A percentile compares a stretch with the other conserved stretches of the same genome.
Evolutionary conservation across 2,888 invertebrate genomes (phyloP).

Genomic region (Norana najaformis): DNA sequence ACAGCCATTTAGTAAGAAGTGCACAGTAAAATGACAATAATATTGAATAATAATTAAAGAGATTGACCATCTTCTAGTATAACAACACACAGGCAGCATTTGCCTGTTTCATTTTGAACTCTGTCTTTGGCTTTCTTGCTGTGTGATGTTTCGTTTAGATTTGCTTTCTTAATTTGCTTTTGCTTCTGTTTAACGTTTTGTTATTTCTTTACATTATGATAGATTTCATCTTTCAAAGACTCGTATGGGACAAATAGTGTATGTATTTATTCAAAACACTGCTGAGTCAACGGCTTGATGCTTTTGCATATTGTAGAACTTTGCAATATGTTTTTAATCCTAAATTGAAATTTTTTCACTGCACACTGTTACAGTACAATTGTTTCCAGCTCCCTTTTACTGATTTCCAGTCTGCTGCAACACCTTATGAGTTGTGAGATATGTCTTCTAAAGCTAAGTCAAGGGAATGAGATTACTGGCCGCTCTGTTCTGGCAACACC

Average conservation of each 20-base stretch:
- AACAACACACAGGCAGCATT: neutral
- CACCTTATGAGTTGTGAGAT: neutral
- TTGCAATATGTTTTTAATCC: neutral
- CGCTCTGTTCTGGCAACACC: neutral
- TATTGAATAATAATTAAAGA: too few relatives aligned
- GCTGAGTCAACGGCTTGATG: neutral
- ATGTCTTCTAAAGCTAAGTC: neutral
- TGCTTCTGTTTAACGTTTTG: neutral
- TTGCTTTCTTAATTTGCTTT: neutral
- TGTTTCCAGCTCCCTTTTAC: neutral
- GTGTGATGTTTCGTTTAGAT: neutral
- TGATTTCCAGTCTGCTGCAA: too few relatives aligned
- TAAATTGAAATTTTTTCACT: neutral
- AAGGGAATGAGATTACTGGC: neutral
- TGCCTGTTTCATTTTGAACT: neutral
- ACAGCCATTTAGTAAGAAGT: too few relatives aligned
- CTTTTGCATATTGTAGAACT: neutral
- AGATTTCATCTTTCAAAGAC: neutral
- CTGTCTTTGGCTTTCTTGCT: neutral
- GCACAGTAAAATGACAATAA: too few relatives aligned
- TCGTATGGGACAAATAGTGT: slow-evolving; percentile 13
- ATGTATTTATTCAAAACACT: neutral
- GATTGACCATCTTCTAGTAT: too few relatives aligned
- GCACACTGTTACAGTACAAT: neutral
- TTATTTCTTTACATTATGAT: neutral